Conservation (phyloP, 64 coral and sea anemone species). For the Montipora efflorescens region DNA sequence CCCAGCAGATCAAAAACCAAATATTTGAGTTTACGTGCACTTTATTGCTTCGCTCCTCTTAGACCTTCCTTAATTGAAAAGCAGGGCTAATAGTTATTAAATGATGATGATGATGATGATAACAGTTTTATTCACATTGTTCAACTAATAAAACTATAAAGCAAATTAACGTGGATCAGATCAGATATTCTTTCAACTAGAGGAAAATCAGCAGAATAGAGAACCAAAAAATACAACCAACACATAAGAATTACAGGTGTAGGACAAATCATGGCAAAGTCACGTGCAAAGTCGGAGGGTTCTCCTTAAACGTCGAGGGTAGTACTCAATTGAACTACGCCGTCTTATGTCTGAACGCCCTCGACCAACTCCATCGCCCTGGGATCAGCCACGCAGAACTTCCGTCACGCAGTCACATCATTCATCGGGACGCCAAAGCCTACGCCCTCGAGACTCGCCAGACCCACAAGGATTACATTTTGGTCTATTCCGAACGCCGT, state of each 20-base stretch:
- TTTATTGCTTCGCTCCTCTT: too few species aligned
- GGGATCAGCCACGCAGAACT: not conserved
- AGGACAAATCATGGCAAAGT: not conserved
- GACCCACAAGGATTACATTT: not conserved
- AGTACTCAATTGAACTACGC: not conserved
- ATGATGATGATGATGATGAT: too few species aligned
- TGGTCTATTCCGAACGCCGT: not conserved
- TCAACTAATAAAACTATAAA: too few species aligned
- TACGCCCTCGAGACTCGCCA: not conserved
- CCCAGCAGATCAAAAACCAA: too few species aligned
- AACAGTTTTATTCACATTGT: too few species aligned
- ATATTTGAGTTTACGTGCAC: too few species aligned
- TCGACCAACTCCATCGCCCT: not conserved
- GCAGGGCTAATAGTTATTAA: too few species aligned
- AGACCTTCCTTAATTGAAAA: too few species aligned
- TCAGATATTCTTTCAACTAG: too few species aligned
- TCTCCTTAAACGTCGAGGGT: not conserved
- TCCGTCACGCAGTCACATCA: not conserved
- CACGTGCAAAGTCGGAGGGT: slow-evolving; percentile 9
- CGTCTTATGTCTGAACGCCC: not conserved
- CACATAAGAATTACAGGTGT: slow-evolving; percentile 62
- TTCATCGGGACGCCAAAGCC: not conserved
- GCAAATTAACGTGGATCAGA: too few species aligned
- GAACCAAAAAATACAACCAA: too few species aligned
- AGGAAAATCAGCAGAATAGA: too few species aligned